Conservation (phyloP, 2,888 invertebrate genomes). For the Tiliacea aurago region DNA sequence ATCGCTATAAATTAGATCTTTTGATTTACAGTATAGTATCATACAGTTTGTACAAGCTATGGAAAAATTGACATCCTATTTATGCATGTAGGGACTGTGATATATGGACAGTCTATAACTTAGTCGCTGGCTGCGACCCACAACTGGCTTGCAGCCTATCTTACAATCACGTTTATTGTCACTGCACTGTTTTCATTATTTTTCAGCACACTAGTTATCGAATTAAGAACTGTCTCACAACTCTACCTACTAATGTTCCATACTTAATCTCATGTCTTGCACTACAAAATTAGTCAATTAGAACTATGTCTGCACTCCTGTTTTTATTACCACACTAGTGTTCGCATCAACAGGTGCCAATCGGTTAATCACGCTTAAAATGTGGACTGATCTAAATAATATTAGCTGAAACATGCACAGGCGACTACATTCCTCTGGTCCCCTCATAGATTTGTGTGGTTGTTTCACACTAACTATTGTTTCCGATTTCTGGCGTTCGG, state of each 20-base stretch:
- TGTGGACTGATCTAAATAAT: not conserved
- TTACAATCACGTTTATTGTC: conserved; percentile 49
- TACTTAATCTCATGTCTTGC: conserved; percentile 22
- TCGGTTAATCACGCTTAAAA: not conserved
- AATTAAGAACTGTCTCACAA: conserved; percentile 30
- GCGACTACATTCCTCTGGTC: not conserved
- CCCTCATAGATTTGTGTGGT: not conserved
- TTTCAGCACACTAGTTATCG: conserved; percentile 5
- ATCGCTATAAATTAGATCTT: conserved; percentile 82
- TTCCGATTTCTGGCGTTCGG: not conserved
- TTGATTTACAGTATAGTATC: conserved; percentile 79
- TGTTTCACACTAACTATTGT: not conserved
- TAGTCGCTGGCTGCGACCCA: conserved; percentile 50
- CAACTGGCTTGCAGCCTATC: conserved; percentile 30
- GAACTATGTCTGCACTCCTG: conserved; percentile 10
- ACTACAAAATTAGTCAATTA: conserved; percentile 17
- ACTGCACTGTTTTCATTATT: conserved; percentile 34
- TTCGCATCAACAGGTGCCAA: not conserved
- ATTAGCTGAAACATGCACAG: not conserved
- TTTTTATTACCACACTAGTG: not conserved
- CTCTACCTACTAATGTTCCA: conserved; percentile 16
- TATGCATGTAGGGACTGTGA: conserved; percentile 19
- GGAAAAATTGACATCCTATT: conserved; percentile 75
- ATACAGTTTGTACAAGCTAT: conserved; percentile 84
- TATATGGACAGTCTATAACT: conserved; percentile 40